Evolutionary conservation across 2,797 vertebrate species (phyloP).

Genomic region (Sebastes minor): DNA sequence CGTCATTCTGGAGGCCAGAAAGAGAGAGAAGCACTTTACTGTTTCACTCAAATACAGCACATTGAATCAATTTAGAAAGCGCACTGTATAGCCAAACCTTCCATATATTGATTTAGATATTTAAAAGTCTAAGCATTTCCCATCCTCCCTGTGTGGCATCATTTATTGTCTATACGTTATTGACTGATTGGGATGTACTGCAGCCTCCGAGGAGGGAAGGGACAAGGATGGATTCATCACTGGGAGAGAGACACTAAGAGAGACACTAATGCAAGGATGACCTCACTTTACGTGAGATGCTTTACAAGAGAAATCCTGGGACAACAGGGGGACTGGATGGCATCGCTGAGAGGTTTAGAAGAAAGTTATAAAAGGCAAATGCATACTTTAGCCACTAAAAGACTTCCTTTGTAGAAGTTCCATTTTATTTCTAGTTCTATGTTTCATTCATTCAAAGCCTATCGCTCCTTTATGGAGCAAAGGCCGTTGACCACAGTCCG

Average conservation of each 20-base stretch:
- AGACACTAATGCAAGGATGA: slow-evolving; percentile 38
- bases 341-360: background rate
- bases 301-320: slow-evolving; percentile 39
- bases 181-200: slow-evolving; percentile 23
- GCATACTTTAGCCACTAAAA: background rate
- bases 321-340: background rate
- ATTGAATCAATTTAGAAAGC: slow-evolving; percentile 3
- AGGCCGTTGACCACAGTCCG: too few relatives aligned
- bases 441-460: too few relatives aligned
- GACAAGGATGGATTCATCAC: slow-evolving; percentile 21
- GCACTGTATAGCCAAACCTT: background rate
- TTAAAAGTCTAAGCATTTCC: background rate
- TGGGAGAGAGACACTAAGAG: slow-evolving; percentile 10
- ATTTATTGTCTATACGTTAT: slow-evolving; percentile 29
- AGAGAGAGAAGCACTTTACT: background rate
- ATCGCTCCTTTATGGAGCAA: too few relatives aligned
- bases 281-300: slow-evolving; percentile 64
- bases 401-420: background rate
- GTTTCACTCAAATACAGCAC: background rate
- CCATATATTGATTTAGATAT: background rate
- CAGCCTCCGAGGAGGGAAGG: slow-evolving; percentile 25
- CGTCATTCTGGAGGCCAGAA: slow-evolving; percentile 1
- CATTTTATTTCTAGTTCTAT: background rate
- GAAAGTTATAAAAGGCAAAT: background rate
- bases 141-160: background rate